phyloP scores from a whole-genome alignment of 2,888 invertebrate genomes.

The Glomeris marginata region DNA sequence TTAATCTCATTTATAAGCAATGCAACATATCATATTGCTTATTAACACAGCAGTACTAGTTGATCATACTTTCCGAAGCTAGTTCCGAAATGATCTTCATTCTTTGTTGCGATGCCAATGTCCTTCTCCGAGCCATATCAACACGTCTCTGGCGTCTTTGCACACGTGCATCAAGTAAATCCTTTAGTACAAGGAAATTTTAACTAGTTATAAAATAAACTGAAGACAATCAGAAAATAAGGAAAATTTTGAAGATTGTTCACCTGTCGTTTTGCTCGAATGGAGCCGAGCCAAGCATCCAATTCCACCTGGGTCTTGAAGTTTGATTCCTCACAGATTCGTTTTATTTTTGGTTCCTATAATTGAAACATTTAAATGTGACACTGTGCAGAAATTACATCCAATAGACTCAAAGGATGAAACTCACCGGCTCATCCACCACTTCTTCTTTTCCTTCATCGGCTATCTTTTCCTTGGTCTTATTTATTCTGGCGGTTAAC shows the following conservation, averaged over 20 bases:
- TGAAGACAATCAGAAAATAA: constrained; percentile 1
- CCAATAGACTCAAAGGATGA: not conserved
- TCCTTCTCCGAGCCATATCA: constrained; percentile 76
- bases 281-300: constrained; percentile 40
- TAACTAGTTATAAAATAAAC: not conserved
- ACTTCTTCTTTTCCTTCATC: constrained; percentile 50
- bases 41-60: not conserved
- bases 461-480: constrained; percentile 56
- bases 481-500: constrained; percentile 55
- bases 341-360: constrained; percentile 23
- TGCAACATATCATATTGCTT: not conserved
- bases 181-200: constrained; percentile 39
- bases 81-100: constrained; percentile 88
- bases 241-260: constrained; percentile 13
- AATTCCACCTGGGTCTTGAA: constrained; percentile 38
- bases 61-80: constrained; percentile 34
- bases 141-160: constrained; percentile 61
- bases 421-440: constrained; percentile 22
- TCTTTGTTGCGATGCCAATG: constrained; percentile 82
- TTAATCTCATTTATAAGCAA: too few relatives aligned
- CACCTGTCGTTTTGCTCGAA: constrained; percentile 44
- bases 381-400: not conserved
- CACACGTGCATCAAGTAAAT: constrained; percentile 54
- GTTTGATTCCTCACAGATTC: constrained; percentile 16
- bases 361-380: too few relatives aligned